Evolutionary conservation across 2,113 vertebrate genomes (phyloP).

Genomic region (Cyrtonyx montezumae): DNA sequence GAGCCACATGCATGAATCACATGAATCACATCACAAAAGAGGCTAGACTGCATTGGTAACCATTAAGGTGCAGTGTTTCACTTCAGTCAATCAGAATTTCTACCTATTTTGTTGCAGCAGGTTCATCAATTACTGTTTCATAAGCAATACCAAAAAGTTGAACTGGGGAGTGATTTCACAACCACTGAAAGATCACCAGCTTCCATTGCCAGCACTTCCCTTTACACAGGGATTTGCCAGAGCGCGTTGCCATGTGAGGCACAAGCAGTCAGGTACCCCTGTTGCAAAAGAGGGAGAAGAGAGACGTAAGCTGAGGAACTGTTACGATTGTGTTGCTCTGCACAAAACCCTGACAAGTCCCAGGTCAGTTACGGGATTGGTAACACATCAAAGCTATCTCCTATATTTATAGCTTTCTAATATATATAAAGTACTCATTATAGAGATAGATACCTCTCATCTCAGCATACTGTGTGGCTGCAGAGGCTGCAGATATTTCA

Average conservation of each 20-base stretch:
- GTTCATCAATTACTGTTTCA: not conserved
- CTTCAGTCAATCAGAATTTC: constrained; percentile 40
- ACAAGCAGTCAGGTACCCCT: not conserved
- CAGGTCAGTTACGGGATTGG: not conserved
- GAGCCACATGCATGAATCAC: not conserved
- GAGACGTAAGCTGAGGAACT: not conserved
- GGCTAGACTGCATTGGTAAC: not conserved
- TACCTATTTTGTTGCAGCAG: not conserved
- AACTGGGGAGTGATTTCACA: not conserved
- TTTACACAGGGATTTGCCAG: not conserved
- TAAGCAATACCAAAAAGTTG: not conserved
- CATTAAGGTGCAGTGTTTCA: constrained; percentile 54
- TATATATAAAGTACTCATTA: not conserved
- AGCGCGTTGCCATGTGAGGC: not conserved
- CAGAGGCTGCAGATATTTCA: not conserved
- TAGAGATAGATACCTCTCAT: not conserved
- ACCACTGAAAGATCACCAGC: not conserved
- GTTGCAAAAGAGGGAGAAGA: not conserved
- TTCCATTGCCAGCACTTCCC: not conserved
- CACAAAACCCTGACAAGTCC: not conserved
- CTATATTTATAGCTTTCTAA: not conserved
- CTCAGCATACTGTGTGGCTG: not conserved
- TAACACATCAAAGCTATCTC: not conserved
- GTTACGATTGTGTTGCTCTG: not conserved
- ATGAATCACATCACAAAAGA: not conserved